Evolutionary conservation across 2,113 vertebrate genomes (phyloP), one percentile per base, ranked within the genome.

Genomic region (Ageneiosus marmoratus): DNA sequence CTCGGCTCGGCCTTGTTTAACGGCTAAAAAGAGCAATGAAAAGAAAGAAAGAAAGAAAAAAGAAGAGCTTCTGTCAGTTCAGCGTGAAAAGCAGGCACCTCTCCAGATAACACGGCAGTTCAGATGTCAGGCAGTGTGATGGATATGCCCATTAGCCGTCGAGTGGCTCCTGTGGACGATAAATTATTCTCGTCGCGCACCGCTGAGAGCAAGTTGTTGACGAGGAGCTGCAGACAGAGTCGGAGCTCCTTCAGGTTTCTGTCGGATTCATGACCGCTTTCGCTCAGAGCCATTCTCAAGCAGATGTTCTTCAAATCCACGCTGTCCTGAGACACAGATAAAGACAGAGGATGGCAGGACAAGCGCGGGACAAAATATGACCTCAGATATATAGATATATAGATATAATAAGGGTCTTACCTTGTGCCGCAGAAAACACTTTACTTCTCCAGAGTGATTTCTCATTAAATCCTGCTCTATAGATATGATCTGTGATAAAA

Each of bases 291-390:
- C 85, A 88, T 88, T 44, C 87, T 80, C 32, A 80, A 34, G 53
- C 87, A 88, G 46, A 88, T 88, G 85, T 88, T 88, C 73, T 81
- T 85, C 56, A 88, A 37, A n/a, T 88, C 87, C 62, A 88, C 75
- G 18, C 81, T 87, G 79, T 88, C 81, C 87, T 88, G 29, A 46
- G 44, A 65, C 24, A 81, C 10, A 41, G 0, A 74, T 12, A 75
- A 4, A 51, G 22, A 22, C 13, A 37, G 58, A 69, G 37, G 5
- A 41, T 3, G 5, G 37, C 37, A 41, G 37, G 37, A 55, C 22
- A 65, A n/a, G n/a, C n/a, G n/a, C n/a, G n/a, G n/a, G 3, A 6
- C 2, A 32, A 20, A 18, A 4, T 50, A 50, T 50, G 12, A 50
- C 12, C 10, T 12, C 2, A 0, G 8, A 55, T 8, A 11, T 41